Base-by-base conservation (phyloP, 2,113 vertebrate genomes). In the Podilymbus podiceps region DNA sequence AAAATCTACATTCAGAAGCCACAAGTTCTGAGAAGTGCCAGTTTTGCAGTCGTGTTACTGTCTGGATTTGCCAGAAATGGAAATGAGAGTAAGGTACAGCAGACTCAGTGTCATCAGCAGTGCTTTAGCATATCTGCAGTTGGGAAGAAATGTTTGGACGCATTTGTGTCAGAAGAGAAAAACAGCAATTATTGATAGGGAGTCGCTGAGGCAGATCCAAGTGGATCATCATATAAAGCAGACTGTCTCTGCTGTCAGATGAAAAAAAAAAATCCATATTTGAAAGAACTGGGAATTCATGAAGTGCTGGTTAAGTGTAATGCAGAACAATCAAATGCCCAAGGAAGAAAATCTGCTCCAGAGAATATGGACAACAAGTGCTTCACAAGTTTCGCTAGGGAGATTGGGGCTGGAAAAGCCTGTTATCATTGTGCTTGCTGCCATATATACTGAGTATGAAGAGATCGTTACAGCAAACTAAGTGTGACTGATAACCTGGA, bases 31-130 rank as follows among this genome's bases (percentile, higher is more conserved):
- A 89, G 73, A 92, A 95, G 68, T 20, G 18, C 44, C 74, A 73
- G 40, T 72, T 82, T 55, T 5, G 6, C 25, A 42, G 44, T 63
- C 30, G 4, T 27, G 50, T 62, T 42, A 38, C 47, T 38, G 71
- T 47, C 84, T 91, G 66, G 60, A 44, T 79, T 75, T 94, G 86
- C 73, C 94, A 95, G 86, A 75, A 88, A 82, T 71, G 84, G 68
- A 88, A 71, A 50, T 67, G 52, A 69, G 38, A 47, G n/a, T 27
- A 67, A 79, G 63, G 25, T 35, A 73, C 1, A 0, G 75, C 71
- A 93, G 77, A 82, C 60, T 35, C 9, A 1, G 72, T 59, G n/a
- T 63, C 42, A 40, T 33, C 75, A 78, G 59, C 82, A 82, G 56
- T 10, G 66, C 64, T 87, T 63, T 35, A 88, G 68, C 76, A 7